Evolutionary conservation across 2,113 vertebrate genomes (phyloP).

Genomic region (Ondatra zibethicus): DNA sequence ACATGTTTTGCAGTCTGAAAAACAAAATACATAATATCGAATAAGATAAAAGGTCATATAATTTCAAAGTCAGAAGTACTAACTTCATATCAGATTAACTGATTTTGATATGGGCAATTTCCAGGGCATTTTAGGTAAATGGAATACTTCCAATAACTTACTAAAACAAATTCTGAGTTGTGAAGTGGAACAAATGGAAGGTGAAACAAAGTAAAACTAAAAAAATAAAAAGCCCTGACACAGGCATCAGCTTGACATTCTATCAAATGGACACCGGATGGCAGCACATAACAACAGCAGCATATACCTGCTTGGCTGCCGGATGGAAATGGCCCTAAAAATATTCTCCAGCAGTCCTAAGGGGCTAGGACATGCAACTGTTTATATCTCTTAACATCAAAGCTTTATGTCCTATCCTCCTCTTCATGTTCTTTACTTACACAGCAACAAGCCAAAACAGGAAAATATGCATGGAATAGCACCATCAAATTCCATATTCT

Average conservation of each 20-base stretch:
- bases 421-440: background rate
- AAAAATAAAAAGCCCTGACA: background rate
- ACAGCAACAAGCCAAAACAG: background rate
- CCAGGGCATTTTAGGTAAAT: background rate
- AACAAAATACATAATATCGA: background rate
- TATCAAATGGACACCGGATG: slow-evolving; percentile 85
- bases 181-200: background rate
- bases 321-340: background rate
- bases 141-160: background rate
- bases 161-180: slow-evolving; percentile 10
- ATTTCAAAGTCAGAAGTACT: background rate
- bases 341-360: background rate
- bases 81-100: background rate
- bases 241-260: slow-evolving; percentile 75
- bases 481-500: background rate
- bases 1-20: background rate
- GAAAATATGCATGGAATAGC: background rate
- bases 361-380: background rate
- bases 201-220: background rate
- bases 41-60: background rate
- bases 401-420: background rate
- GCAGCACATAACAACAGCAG: slow-evolving; percentile 87
- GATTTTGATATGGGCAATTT: background rate
- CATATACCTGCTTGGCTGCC: background rate
- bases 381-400: background rate